phyloP scores from a whole-genome alignment of 2,888 invertebrate species.

The Stegophylla sp. region DNA sequence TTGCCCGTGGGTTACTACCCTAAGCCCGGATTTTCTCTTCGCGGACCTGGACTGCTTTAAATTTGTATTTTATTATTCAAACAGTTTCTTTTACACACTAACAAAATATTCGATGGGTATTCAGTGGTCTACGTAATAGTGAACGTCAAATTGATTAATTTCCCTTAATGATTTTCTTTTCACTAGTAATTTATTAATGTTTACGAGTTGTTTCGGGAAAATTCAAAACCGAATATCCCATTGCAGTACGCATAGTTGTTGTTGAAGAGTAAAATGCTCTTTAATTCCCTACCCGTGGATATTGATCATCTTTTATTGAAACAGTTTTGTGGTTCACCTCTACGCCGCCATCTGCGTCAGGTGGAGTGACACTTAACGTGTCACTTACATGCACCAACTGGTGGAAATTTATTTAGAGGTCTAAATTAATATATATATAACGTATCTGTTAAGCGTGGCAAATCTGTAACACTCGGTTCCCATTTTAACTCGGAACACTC shows the following conservation, averaged over 20 bases:
- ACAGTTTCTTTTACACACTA: too few species aligned
- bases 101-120: too few species aligned
- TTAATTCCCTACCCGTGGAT: background rate
- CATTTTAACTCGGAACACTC: too few species aligned
- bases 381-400: background rate
- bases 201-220: background rate
- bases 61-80: too few species aligned
- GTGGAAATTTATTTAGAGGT: background rate
- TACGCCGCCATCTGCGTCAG: too few species aligned
- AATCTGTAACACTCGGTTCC: background rate
- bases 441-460: background rate
- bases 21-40: too few species aligned
- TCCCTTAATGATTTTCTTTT: too few species aligned
- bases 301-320: slow-evolving; percentile 3
- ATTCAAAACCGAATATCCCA: background rate
- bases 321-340: background rate
- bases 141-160: too few species aligned
- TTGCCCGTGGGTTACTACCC: too few species aligned
- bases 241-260: background rate
- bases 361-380: background rate
- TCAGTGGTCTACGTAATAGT: too few species aligned
- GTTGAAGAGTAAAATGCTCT: background rate
- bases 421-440: too few species aligned
- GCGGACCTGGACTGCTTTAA: too few species aligned
- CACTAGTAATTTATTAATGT: background rate